Conservation (phyloP, 37 sponge, comb jelly and placozoan genomes). For the Cliona cf. orientalis region DNA sequence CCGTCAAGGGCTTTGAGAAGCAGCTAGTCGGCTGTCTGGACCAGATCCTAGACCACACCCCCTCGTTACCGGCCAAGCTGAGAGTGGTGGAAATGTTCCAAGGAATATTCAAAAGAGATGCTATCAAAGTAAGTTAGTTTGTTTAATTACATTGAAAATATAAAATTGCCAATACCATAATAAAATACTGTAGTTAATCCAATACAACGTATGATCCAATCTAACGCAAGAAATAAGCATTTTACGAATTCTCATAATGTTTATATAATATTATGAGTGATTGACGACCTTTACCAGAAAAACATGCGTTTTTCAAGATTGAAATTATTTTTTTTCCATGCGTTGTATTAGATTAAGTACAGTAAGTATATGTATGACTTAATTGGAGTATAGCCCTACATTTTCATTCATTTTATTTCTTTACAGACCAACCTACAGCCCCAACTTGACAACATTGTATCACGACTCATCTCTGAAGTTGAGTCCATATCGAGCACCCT, state of each 20-base stretch:
- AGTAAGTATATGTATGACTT: too few relatives aligned
- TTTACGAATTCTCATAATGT: too few relatives aligned
- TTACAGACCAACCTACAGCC: constrained; percentile 11
- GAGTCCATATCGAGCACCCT: constrained; percentile 18
- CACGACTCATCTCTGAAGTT: constrained; percentile 30
- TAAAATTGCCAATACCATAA: neutral
- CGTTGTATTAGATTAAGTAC: too few relatives aligned
- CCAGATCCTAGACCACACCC: constrained; percentile 46
- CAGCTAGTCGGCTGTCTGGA: constrained; percentile 48
- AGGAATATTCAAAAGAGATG: constrained; percentile 72
- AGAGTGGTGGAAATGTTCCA: constrained; percentile 79
- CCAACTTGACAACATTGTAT: constrained; percentile 16
- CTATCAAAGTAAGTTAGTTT: constrained; percentile 62
- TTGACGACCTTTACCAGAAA: too few relatives aligned
- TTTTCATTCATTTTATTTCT: neutral
- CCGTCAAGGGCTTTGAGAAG: constrained; percentile 61
- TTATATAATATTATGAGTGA: too few relatives aligned
- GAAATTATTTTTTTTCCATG: too few relatives aligned
- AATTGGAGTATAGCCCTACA: too few relatives aligned
- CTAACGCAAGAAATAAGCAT: too few relatives aligned
- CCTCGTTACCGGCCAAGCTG: constrained; percentile 59
- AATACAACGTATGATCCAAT: too few relatives aligned
- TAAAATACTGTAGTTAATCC: too few relatives aligned
- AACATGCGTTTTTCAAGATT: too few relatives aligned
- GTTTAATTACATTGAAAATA: neutral